Conservation (phyloP, 2,113 vertebrate genomes). For the Falcunculus frontatus region DNA sequence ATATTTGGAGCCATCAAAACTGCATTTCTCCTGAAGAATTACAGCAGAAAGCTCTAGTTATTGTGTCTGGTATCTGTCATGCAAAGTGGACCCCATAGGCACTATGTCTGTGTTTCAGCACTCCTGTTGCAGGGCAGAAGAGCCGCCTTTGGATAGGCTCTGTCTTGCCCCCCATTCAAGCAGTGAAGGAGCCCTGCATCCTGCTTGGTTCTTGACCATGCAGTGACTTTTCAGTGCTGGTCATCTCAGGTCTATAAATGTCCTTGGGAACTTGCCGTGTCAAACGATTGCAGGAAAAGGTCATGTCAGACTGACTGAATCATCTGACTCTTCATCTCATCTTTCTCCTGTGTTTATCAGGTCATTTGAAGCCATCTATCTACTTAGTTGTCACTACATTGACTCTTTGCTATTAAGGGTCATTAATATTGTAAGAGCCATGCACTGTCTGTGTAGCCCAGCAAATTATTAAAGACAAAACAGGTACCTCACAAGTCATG, state of each 20-base stretch:
- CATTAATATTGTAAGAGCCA: not conserved
- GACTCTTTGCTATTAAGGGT: not conserved
- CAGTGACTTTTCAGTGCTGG: not conserved
- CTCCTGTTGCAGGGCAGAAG: rapidly evolving
- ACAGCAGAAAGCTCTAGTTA: not conserved
- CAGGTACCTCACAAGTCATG: not conserved
- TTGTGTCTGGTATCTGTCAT: not conserved
- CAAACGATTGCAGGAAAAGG: not conserved
- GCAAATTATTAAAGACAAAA: not conserved
- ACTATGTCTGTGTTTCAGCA: not conserved
- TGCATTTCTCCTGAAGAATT: not conserved
- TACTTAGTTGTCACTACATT: not conserved
- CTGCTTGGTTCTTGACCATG: not conserved
- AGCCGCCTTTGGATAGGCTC: not conserved
- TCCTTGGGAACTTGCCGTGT: not conserved
- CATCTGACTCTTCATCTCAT: not conserved
- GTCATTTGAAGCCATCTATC: not conserved
- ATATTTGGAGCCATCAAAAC: not conserved
- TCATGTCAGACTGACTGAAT: not conserved
- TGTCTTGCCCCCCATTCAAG: not conserved
- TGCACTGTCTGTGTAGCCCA: not conserved
- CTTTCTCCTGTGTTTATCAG: not conserved
- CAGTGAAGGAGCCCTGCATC: not conserved
- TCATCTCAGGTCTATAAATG: not conserved
- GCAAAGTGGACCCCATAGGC: rapidly evolving